These are phyloP conservation scores for Falcunculus frontatus DNA, from an alignment of 2,113 vertebrate genomes.

Conservation along the genomic window DNA sequence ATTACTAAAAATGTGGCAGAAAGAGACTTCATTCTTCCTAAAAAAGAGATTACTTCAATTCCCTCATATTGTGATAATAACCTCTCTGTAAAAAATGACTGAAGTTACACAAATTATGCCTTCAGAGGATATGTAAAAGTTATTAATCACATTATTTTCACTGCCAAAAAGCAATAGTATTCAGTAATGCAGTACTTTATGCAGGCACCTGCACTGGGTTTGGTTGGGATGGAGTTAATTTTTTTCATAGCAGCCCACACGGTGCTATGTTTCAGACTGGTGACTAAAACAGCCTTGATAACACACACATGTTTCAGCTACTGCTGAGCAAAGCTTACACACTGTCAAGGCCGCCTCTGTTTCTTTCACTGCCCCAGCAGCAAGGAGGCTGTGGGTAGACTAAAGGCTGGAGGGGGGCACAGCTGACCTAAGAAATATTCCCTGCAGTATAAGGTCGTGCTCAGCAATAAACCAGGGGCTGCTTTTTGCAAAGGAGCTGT, in stretches of 20 bases:
- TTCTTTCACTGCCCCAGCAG: background rate
- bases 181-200: background rate
- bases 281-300: background rate
- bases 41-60: background rate
- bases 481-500: background rate
- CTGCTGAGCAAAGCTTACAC: background rate
- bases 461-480: background rate
- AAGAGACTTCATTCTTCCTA: background rate
- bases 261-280: background rate
- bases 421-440: background rate
- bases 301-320: background rate
- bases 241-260: background rate
- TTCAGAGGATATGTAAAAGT: background rate
- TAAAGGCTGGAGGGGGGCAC: background rate
- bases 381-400: rapidly evolving
- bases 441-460: rapidly evolving
- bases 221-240: background rate
- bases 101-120: background rate
- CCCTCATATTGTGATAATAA: background rate
- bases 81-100: background rate
- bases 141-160: background rate
- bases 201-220: background rate
- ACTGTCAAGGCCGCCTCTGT: background rate
- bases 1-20: background rate
- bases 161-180: background rate